Conservation (phyloP, 2,797 vertebrate genomes). For the Remorina albescens region DNA sequence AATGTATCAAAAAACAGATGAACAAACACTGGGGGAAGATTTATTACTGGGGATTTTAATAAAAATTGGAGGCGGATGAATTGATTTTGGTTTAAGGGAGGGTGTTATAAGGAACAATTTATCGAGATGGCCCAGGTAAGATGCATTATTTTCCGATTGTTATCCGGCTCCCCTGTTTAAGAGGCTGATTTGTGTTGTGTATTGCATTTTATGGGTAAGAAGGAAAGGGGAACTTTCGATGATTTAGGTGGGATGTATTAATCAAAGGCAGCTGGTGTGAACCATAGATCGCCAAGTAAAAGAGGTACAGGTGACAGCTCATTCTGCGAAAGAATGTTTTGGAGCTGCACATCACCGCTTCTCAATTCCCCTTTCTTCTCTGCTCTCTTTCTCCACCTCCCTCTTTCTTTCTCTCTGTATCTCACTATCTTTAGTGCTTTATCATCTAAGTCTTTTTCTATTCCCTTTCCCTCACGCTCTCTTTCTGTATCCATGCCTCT, state of each 20-base stretch:
- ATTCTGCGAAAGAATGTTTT: constrained; percentile 98
- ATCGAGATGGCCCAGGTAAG: constrained; percentile 93
- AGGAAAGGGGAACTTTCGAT: constrained; percentile 96
- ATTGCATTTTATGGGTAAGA: constrained; percentile 99
- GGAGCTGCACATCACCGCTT: constrained; percentile 89
- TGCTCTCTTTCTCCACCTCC: constrained; percentile 57
- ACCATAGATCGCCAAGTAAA: constrained; percentile 99
- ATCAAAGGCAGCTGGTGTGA: constrained; percentile 99
- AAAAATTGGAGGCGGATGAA: constrained; percentile 98
- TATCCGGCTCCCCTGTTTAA: constrained; percentile 94
- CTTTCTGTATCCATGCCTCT: constrained; percentile 66
- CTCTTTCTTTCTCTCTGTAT: constrained; percentile 52
- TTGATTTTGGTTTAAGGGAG: constrained; percentile 99
- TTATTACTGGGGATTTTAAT: constrained; percentile 97
- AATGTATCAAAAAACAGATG: constrained; percentile 99
- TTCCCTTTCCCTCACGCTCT: constrained; percentile 47
- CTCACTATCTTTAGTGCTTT: constrained; percentile 87
- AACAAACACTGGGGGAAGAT: constrained; percentile 99
- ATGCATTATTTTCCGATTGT: constrained; percentile 99
- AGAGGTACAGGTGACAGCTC: constrained; percentile 99
- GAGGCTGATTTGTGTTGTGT: constrained; percentile 99
- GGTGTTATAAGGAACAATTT: constrained; percentile 98
- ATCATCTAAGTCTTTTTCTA: constrained; percentile 57
- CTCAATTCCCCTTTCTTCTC: constrained; percentile 75
- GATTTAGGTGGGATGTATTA: constrained; percentile 99